These are phyloP conservation scores for Dendrolimus punctatus DNA, from an alignment of 1,140 invertebrate genomes.

Conservation along the genomic window DNA sequence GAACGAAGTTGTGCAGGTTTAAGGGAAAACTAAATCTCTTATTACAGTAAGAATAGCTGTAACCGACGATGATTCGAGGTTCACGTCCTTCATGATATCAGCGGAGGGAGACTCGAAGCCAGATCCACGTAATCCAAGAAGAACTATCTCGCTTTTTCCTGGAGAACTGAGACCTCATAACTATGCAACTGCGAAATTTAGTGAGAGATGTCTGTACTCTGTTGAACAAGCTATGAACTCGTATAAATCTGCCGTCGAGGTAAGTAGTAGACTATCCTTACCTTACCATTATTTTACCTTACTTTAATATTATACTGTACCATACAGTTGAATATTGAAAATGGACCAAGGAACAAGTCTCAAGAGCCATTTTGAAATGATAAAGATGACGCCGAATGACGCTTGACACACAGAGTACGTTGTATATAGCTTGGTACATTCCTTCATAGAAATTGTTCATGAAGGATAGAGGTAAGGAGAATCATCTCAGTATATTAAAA, in stretches of 20 bases:
- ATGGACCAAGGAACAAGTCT: too few relatives aligned
- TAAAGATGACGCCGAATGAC: too few relatives aligned
- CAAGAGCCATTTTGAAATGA: too few relatives aligned
- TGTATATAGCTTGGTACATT: too few relatives aligned
- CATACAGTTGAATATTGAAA: too few relatives aligned
- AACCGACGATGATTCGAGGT: conserved; percentile 40
- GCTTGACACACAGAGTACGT: too few relatives aligned
- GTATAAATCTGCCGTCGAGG: conserved; percentile 41
- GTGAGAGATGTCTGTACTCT: conserved; percentile 47
- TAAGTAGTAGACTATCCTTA: conserved; percentile 11
- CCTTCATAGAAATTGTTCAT: too few relatives aligned
- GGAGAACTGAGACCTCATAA: conserved; percentile 40
- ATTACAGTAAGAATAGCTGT: conserved; percentile 39
- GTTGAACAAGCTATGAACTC: conserved; percentile 44
- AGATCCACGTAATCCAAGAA: conserved; percentile 46
- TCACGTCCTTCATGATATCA: conserved; percentile 54
- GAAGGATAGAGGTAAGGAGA: too few relatives aligned
- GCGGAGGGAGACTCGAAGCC: conserved; percentile 46
- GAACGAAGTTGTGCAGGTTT: too few relatives aligned
- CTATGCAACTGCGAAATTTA: conserved; percentile 34
- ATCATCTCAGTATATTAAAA: too few relatives aligned
- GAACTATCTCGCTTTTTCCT: conserved; percentile 30
- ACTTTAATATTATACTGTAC: too few relatives aligned
- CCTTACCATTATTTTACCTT: too few relatives aligned
- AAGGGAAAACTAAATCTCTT: not conserved